Evolutionary conservation across 2,888 invertebrate genomes (phyloP), one percentile per base, ranked within the genome.

Genomic region (Lasioglossum morio): DNA sequence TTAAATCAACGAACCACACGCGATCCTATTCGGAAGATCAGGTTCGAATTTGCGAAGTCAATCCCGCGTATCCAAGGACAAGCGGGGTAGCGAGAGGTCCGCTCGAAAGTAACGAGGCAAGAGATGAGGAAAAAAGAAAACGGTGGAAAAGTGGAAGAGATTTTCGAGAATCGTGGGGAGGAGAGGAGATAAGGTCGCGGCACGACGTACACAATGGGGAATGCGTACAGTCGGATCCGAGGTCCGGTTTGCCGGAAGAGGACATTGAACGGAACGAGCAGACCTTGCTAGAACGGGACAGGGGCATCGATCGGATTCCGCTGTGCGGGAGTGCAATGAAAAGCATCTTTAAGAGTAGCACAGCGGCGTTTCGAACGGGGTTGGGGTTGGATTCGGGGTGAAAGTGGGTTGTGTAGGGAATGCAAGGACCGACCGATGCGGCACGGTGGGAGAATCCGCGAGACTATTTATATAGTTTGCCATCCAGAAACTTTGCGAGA

Each of bases 401-500:
- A 69, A 76, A 82, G 79, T 77, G 76, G 83, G 72, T 74, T 72
- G 78, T 70, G 77, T 57, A 79, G 80, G 72, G 10, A 82, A 80
- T 77, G 63, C 69, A 79, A 63, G 72, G 53, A 34, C 74, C 81
- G 82, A 87, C 8, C 85, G n/a, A n/a, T 10, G 10, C 10, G 10
- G 53, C 53, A 23, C 10, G 53, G 23, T n/a, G 53, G 79, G 88
- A 87, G 87, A 84, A 76, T 85, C 78, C 73, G 70, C 85, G 88
- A 70, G 90, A 90, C 92, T 92, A 93, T 93, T 94, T 93, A 92
- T 93, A 92, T 91, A 92, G 92, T 93, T 91, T 83, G 90, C 90
- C 89, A 93, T 92, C 92, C 73, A 89, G 92, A 92, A 93, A 93
- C 92, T 93, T 93, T 90, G 91, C 90, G 89, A 92, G 92, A 93